Evolutionary conservation across 2,888 invertebrate genomes (phyloP).

Genomic region (Busseola fusca): DNA sequence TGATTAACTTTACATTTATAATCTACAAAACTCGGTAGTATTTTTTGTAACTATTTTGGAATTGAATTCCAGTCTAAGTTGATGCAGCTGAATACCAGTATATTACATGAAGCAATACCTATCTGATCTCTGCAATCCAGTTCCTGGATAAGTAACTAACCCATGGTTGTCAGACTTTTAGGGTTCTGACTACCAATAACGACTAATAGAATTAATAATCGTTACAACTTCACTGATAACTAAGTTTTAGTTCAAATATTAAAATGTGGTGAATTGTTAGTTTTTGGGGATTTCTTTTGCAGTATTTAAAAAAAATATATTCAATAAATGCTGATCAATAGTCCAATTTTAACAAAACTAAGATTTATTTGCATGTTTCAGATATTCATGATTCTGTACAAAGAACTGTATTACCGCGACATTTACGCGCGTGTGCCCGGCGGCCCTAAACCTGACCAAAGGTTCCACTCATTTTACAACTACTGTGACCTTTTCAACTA

Average conservation of each 20-base stretch:
- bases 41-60: neutral
- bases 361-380: slow-evolving; percentile 67
- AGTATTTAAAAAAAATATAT: neutral
- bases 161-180: neutral
- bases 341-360: neutral
- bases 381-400: slow-evolving; percentile 98
- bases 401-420: slow-evolving; percentile 99
- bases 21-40: neutral
- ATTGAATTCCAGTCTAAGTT: neutral
- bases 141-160: neutral
- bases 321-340: neutral
- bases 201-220: neutral
- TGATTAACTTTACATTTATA: neutral
- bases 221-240: neutral
- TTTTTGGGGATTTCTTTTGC: neutral
- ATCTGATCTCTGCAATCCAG: neutral
- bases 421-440: slow-evolving; percentile 97
- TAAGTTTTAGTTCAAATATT: neutral
- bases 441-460: slow-evolving; percentile 96
- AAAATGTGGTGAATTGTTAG: neutral
- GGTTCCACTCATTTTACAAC: slow-evolving; percentile 98
- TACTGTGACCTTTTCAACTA: slow-evolving; percentile 99
- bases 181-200: neutral
- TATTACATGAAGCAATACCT: neutral
- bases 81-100: neutral